phyloP scores from a whole-genome alignment of 2,888 invertebrate species.

The Adelphocoris suturalis region DNA sequence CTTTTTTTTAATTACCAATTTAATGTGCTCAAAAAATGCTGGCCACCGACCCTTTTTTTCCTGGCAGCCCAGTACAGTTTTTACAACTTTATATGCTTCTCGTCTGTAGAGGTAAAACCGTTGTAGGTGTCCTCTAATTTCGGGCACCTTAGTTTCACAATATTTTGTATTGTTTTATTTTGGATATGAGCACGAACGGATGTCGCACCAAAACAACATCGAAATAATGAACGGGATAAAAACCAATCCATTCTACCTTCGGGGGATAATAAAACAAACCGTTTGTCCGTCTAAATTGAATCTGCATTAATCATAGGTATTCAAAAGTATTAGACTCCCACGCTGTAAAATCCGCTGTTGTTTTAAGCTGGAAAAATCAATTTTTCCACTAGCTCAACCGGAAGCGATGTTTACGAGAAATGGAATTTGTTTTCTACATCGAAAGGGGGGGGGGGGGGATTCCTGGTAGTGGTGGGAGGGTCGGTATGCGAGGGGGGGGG shows the following conservation, averaged over 20 bases:
- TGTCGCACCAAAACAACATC: background rate
- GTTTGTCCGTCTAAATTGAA: slow-evolving; percentile 42
- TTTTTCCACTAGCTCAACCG: slow-evolving; percentile 39
- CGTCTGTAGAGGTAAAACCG: too few species aligned
- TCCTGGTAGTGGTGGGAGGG: background rate
- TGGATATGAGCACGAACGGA: background rate
- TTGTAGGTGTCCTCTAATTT: too few species aligned
- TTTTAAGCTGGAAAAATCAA: slow-evolving; percentile 57
- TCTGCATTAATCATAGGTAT: slow-evolving; percentile 48
- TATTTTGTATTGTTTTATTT: too few species aligned
- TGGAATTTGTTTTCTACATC: slow-evolving; percentile 50
- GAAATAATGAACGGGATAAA: background rate
- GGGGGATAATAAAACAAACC: slow-evolving; percentile 16
- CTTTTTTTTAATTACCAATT: too few species aligned
- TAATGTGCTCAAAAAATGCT: too few species aligned
- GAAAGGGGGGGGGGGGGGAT: background rate
- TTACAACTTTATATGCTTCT: too few species aligned
- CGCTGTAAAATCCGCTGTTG: background rate
- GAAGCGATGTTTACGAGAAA: slow-evolving; percentile 42
- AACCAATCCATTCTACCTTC: background rate
- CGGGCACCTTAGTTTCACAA: too few species aligned
- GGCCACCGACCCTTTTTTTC: too few species aligned
- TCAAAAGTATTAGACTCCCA: slow-evolving; percentile 27
- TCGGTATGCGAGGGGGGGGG: too few species aligned
- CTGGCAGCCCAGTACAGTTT: too few species aligned